Base-by-base conservation (phyloP, 1,140 invertebrate genomes). In the Bombus fervidus region DNA sequence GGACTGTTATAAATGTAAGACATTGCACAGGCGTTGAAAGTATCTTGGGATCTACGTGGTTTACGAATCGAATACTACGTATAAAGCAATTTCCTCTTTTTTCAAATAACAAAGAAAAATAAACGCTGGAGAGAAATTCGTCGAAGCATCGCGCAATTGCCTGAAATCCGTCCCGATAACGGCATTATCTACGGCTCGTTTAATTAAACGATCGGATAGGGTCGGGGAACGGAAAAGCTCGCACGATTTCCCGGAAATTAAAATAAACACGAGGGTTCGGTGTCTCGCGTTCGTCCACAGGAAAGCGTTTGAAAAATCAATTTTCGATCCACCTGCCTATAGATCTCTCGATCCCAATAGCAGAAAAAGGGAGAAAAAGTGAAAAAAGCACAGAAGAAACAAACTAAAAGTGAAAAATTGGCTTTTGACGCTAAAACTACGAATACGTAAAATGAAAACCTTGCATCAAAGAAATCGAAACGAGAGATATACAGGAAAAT, bases 151-250 rank as follows among this genome's bases (percentile, higher is more conserved):
- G n/a, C 9, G 41, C 43, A 53, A 75, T 75, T 75, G 41, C 10
- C 43, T n/a, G 73, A 53, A 75, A 75, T 75, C 73, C 73, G n/a
- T 75, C 41, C 43, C 53, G 74, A 77, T 77, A 77, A 39, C 75
- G 34, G 34, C 28, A 77, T 77, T 77, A 62, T 77, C 75, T 22
- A 39, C 57, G n/a, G 34, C 34, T 77, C 57, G 75, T 77, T 77
- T 77, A 77, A 77, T 68, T 80, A 37, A 64, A 79, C 39, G 39
- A 37, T 4, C 39, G 43, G 31, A 28, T 34, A 37, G 75, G 12
- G 13, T 6, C 57, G 53, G 37, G 34, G 25, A 74, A 41, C 37
- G 53, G 31, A n/a, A 69, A 39, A 47, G 41, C 34, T 43, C 41
- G 43, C 64, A 13, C 62, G 39, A 66, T 80, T 80, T 37, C 9